Percentiles rank a stretch among this genome's conserved stretches.
phyloP scores from a whole-genome alignment of 2,888 invertebrate genomes.

The Andrena hattorfiana region DNA sequence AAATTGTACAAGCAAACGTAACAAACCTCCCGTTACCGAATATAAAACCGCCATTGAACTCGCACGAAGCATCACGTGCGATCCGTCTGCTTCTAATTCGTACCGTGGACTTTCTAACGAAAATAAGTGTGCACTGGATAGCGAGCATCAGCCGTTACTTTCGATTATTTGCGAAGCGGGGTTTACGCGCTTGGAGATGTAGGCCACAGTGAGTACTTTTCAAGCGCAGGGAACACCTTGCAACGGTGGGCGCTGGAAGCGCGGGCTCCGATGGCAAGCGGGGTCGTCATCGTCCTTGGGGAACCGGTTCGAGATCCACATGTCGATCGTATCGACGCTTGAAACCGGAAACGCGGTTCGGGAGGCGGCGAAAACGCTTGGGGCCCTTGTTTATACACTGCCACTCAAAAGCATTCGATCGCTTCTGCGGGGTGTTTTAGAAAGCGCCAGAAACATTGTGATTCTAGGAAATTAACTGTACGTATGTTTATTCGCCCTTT shows the following conservation, averaged over 20 bases:
- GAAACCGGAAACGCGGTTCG: conserved; percentile 64
- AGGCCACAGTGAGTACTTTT: conserved; percentile 10
- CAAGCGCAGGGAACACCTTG: conserved; percentile 6
- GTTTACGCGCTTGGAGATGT: conserved; percentile 19
- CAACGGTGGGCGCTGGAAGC: conserved; percentile 16
- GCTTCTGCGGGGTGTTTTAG: not conserved
- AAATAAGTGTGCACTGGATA: not conserved
- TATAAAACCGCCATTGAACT: no score
- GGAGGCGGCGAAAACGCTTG: conserved; percentile 28
- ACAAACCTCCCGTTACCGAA: no score
- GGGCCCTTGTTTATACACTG: conserved; percentile 17
- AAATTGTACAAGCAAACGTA: not conserved
- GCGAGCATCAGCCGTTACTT: not conserved
- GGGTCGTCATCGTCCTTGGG: conserved; percentile 64
- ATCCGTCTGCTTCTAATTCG: not conserved
- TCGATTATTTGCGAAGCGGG: conserved; percentile 3
- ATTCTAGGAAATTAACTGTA: no score
- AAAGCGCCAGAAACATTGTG: not conserved
- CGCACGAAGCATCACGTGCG: no score
- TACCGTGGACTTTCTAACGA: not conserved
- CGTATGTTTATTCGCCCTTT: no score
- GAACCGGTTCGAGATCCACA: conserved; percentile 66
- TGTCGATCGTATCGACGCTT: conserved; percentile 49
- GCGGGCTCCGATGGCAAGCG: conserved; percentile 34
- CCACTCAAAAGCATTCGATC: not conserved